Percentiles rank a stretch among this genome's conserved stretches.
Conservation (phyloP, 2,113 vertebrate species). For the Lepus americanus region DNA sequence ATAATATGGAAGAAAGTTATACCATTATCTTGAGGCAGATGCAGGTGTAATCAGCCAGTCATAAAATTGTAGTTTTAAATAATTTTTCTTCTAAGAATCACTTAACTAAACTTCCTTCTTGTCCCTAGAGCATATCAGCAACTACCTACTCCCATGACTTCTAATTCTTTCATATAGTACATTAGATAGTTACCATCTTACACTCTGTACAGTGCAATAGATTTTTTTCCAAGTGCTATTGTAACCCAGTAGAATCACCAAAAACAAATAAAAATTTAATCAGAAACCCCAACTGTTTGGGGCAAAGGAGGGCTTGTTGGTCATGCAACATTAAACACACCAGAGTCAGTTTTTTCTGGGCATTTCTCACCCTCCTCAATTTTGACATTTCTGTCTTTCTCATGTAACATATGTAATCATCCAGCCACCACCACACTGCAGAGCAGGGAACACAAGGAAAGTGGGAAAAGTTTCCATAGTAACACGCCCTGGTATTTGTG, state of each 20-base stretch:
- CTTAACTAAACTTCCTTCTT: not conserved
- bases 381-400: not conserved
- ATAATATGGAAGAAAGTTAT: not conserved
- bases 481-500: not conserved
- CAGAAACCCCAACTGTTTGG: not conserved
- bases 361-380: not conserved
- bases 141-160: not conserved
- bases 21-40: not conserved
- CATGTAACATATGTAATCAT: not conserved
- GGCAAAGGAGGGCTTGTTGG: not conserved
- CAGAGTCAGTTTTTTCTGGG: not conserved
- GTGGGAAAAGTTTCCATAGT: not conserved
- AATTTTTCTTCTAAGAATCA: constrained; percentile 4
- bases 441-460: not conserved
- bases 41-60: not conserved
- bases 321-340: not conserved
- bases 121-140: not conserved
- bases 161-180: not conserved
- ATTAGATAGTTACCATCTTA: not conserved
- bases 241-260: not conserved
- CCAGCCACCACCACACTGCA: not conserved
- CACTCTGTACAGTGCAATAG: not conserved
- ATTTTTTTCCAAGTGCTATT: not conserved
- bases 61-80: not conserved
- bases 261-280: not conserved